A percentile compares a stretch with the other conserved stretches of the same genome.
Conservation (phyloP, 2,888 invertebrate species). For the Andrena marginata region DNA sequence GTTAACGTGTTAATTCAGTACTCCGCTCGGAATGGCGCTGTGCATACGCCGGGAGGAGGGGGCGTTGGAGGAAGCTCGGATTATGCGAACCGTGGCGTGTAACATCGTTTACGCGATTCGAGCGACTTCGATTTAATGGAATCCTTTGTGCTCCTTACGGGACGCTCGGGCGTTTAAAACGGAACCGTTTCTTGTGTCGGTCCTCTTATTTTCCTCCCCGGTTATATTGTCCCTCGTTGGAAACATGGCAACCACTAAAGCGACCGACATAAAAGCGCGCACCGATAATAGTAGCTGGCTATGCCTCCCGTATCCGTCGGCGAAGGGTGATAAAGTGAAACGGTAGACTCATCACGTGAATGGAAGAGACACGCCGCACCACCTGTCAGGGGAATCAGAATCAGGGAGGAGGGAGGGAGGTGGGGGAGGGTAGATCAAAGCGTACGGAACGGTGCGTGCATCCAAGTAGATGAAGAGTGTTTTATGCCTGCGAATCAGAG, state of each 20-base stretch:
- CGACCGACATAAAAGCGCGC: conserved; percentile 55
- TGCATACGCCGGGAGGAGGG: neutral
- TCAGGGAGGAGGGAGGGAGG: conserved; percentile 18
- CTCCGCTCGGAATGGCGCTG: conserved; percentile 4
- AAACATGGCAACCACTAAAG: conserved; percentile 49
- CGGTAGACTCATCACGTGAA: conserved; percentile 68
- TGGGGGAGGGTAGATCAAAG: conserved; percentile 61
- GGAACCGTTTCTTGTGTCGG: conserved; percentile 2
- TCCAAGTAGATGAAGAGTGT: conserved; percentile 55
- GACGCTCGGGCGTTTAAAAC: conserved; percentile 29
- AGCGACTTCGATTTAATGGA: conserved; percentile 39
- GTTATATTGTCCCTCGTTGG: conserved; percentile 51
- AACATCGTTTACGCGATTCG: conserved; percentile 27
- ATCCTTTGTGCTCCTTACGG: conserved; percentile 26
- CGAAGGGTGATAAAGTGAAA: conserved; percentile 68
- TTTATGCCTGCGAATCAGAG: conserved; percentile 47
- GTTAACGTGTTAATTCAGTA: conserved; percentile 39
- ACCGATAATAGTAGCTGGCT: conserved; percentile 49
- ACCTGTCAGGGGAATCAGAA: conserved; percentile 65
- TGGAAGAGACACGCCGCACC: conserved; percentile 57
- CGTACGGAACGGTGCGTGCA: conserved; percentile 41
- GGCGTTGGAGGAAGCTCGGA: neutral
- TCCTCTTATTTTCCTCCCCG: conserved; percentile 35
- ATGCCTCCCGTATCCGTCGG: conserved; percentile 33
- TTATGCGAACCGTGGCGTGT: neutral